A percentile compares a stretch with the other conserved stretches of the same genome.
These are phyloP conservation scores for Elegia similella DNA, from an alignment of 2,888 invertebrate species.

Conservation along the genomic window DNA sequence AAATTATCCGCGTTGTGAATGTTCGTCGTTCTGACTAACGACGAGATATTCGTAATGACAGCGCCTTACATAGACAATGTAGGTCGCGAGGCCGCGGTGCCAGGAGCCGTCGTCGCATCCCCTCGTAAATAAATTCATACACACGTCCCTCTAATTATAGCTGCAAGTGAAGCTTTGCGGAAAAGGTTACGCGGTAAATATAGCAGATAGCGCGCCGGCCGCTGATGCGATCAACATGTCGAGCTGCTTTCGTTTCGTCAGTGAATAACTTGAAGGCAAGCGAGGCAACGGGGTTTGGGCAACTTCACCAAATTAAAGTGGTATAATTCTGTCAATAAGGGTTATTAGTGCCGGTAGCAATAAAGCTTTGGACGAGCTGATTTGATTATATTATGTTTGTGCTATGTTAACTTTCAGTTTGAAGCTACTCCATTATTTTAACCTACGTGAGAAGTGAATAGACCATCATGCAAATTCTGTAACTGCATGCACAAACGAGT, in stretches of 20 bases:
- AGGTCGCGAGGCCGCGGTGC: slow-evolving; percentile 57
- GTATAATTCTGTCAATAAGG: neutral
- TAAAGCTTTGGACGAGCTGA: neutral
- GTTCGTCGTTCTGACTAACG: slow-evolving; percentile 18
- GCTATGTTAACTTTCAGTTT: neutral
- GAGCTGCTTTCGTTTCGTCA: slow-evolving; percentile 7
- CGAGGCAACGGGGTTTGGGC: neutral
- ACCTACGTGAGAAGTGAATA: neutral
- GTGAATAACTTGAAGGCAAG: slow-evolving; percentile 3
- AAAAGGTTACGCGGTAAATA: slow-evolving; percentile 34
- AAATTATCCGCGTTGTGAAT: slow-evolving; percentile 3
- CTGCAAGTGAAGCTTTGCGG: slow-evolving; percentile 33
- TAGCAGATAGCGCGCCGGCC: slow-evolving; percentile 23
- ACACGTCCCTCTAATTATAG: slow-evolving; percentile 58
- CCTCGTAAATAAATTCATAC: slow-evolving; percentile 57
- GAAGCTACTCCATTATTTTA: neutral
- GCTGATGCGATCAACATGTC: slow-evolving; percentile 30
- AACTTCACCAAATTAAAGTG: neutral
- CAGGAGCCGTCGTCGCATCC: slow-evolving; percentile 51
- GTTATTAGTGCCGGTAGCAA: neutral
- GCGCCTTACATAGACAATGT: slow-evolving; percentile 39
- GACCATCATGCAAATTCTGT: neutral
- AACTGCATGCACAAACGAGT: slow-evolving; percentile 3
- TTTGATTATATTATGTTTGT: neutral
- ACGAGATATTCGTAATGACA: slow-evolving; percentile 22